Evolutionary conservation across 2,113 vertebrate species (phyloP).

Genomic region (Paradoxurus hermaphroditus): DNA sequence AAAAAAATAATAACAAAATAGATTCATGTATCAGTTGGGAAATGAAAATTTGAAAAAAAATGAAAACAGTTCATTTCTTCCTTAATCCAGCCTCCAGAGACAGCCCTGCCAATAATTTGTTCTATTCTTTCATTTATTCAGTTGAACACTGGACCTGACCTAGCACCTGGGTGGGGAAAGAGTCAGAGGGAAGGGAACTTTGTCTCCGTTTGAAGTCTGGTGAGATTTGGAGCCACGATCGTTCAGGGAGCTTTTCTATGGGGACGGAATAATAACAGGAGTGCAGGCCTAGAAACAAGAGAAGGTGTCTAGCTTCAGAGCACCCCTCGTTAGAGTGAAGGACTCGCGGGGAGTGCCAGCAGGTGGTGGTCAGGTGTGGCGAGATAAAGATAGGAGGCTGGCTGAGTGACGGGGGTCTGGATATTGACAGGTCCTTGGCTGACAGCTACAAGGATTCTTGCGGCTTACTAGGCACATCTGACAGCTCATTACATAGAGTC

Average conservation of each 20-base stretch:
- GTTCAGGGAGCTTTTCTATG: not conserved
- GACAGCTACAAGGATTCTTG: not conserved
- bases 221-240: not conserved
- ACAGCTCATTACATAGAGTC: not conserved
- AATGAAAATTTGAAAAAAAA: not conserved
- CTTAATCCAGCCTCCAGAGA: not conserved
- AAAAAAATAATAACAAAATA: not conserved
- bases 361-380: rapidly evolving
- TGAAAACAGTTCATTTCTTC: not conserved
- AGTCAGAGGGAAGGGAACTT: not conserved
- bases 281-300: not conserved
- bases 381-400: not conserved
- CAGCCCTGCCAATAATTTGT: not conserved
- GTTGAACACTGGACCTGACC: not conserved
- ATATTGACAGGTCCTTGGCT: not conserved
- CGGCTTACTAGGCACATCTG: not conserved
- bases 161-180: not conserved
- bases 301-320: not conserved
- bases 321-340: not conserved
- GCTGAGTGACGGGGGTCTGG: rapidly evolving
- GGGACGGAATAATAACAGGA: not conserved
- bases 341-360: no score
- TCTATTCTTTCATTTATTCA: not conserved
- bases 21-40: not conserved
- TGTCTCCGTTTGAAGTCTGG: not conserved